Base-by-base conservation (phyloP, 2,797 vertebrate species). In the Pelochelys cantorii region DNA sequence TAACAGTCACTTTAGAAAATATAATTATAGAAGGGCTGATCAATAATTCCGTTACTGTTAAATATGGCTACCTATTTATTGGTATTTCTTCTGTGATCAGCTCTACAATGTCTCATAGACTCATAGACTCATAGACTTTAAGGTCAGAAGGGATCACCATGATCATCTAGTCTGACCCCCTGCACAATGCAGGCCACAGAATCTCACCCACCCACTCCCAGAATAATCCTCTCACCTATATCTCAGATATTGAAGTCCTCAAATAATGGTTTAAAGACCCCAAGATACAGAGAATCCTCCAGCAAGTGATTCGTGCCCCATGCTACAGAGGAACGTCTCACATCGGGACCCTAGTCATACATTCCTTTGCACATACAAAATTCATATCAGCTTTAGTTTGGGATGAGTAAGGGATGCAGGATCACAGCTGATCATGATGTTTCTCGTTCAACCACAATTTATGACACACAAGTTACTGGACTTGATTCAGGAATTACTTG, bases 391-490 rank as follows among this genome's bases (percentile, higher is more conserved):
- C 18, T 78, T 87, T 93, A 90, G 48, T 87, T 87, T 83, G 85
- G 3, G 13, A 1, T 80, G 31, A 54, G n/a, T 55, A 53, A 68
- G n/a, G 57, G 59, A 79, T 83, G 83, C 22, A 81, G 20, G 17
- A 84, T 12, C 48, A 60, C 57, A 27, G 59, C 83, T 78, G 86
- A 86, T 37, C 29, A 90, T 81, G 74, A 12, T 78, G 31, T 82
- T 82, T 48, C 80, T 87, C 94, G 31, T 77, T 53, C 55, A 95
- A 90, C 85, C 81, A 74, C 80, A 88, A 74, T 14, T 86, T 91
- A 89, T 79, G 85, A 87, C 56, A 83, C 74, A 89, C 29, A 37
- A 77, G 53, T 90, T 71, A 88, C 48, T 82, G 78, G 22, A 4
- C 18, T 92, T 54, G 12, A 77, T 83, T 60, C 42, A 93, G 78